These are phyloP conservation scores for Cydia pomonella DNA, from an alignment of 1,140 invertebrate genomes.

Conservation along the genomic window DNA sequence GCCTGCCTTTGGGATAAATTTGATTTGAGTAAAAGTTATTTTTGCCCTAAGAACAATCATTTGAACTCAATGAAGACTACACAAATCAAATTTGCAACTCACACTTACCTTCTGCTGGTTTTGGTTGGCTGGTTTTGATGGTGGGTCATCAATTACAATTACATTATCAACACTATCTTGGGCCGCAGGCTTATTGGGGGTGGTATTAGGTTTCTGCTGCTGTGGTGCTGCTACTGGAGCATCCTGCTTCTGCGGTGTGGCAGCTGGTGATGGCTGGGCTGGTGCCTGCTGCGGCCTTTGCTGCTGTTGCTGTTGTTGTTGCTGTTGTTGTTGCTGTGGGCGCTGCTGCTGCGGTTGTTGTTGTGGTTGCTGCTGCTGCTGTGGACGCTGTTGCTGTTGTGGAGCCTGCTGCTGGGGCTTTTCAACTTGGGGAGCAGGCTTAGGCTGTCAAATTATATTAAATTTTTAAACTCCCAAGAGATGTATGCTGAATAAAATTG, in stretches of 20 bases:
- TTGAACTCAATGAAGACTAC: neutral
- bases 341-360: constrained; percentile 38
- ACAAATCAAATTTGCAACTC: neutral
- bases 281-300: constrained; percentile 42
- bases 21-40: too few species aligned
- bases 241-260: constrained; percentile 46
- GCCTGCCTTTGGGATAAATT: too few species aligned
- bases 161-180: constrained; percentile 63
- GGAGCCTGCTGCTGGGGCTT: constrained; percentile 42
- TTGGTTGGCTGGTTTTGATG: constrained; percentile 44
- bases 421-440: constrained; percentile 32
- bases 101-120: constrained; percentile 39
- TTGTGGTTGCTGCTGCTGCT: constrained; percentile 33
- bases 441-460: neutral
- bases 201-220: neutral
- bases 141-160: constrained; percentile 49
- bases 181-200: constrained; percentile 40
- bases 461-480: neutral
- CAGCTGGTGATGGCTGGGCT: constrained; percentile 44
- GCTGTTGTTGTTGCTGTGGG: constrained; percentile 42
- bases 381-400: constrained; percentile 36
- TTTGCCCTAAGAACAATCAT: too few species aligned
- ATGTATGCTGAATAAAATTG: neutral
- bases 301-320: constrained; percentile 39
- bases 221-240: constrained; percentile 40